Evolutionary conservation across 2,797 vertebrate genomes (phyloP), one percentile per base, ranked within the genome.

Genomic region (Rhabdomys pumilio): DNA sequence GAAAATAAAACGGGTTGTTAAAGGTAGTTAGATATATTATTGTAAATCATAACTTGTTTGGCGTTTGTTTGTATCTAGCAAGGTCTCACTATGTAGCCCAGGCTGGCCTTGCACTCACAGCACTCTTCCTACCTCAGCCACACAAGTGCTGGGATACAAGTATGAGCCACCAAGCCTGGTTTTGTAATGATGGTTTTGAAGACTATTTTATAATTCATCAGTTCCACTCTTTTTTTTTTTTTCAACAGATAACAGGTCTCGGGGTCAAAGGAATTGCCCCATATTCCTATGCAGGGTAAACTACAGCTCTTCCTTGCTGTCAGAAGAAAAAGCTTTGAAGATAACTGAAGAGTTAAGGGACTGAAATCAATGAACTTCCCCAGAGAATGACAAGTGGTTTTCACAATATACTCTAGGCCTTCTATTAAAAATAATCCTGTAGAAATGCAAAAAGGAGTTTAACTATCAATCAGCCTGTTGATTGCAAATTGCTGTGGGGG

Each of bases 231-330:
- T 38, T 63, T 55, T 31, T 55, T 31, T 22, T 97, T 79, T 98
- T 98, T 96, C 89, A 96, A 97, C 96, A 99, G 99, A 98, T 99
- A 98, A 99, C 99, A 93, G 98, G 99, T 83, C 98, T 99, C 7
- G 98, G 98, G 0, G 98, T 98, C 89, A 99, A 98, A 98, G 99
- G 99, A 98, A 55, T 99, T 50, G 97, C 98, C n/a, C 98, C 98
- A 0, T 90, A 96, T 90, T 67, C 96, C 6, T 99, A 98, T 96
- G 97, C 97, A 69, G 99, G 99, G 89, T 99, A 94, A 98, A 77
- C 41, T 1, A 6, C 53, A 93, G n/a, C 22, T 75, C 24, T 93
- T 91, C 92, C 55, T 92, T 94, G 83, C 59, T 93, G 31, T 31
- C 91, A 80, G n/a, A 94, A 24, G 65, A 94, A 69, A 79, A 95